These are phyloP conservation scores for Elephas maximus DNA, from an alignment of 2,113 vertebrate species.

Conservation along the genomic window DNA sequence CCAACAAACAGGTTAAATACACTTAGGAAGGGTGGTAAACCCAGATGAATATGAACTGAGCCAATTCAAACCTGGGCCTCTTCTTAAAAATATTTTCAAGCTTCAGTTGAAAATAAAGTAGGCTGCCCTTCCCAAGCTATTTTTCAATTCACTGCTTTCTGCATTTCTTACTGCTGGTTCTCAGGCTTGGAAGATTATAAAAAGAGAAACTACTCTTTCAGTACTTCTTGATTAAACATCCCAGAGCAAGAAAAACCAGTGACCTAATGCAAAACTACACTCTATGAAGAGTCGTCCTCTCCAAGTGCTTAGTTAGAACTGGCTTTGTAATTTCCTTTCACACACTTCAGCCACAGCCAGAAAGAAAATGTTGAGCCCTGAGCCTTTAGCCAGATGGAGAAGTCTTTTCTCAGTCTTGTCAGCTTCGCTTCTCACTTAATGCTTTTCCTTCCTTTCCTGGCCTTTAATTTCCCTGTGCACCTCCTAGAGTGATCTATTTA, in stretches of 20 bases:
- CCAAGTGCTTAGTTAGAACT: neutral
- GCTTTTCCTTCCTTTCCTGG: conserved; percentile 54
- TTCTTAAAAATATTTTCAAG: conserved; percentile 64
- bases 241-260: conserved; percentile 23
- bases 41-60: conserved; percentile 36
- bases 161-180: neutral
- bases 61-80: conserved; percentile 59
- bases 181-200: neutral
- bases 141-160: neutral
- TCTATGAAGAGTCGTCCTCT: neutral
- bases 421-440: conserved; percentile 55
- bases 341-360: neutral
- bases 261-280: neutral
- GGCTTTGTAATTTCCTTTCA: conserved; percentile 55
- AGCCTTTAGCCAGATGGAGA: conserved; percentile 61
- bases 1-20: conserved; percentile 34
- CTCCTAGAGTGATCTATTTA: conserved; percentile 55
- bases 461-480: conserved; percentile 58
- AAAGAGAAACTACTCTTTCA: neutral
- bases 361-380: conserved; percentile 41
- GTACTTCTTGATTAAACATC: conserved; percentile 22
- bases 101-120: conserved; percentile 52
- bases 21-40: conserved; percentile 44
- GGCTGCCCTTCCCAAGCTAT: neutral
- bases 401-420: conserved; percentile 52